These are phyloP conservation scores for Corydoras sp. DNA, from an alignment of 2,113 vertebrate genomes.

Conservation along the genomic window DNA sequence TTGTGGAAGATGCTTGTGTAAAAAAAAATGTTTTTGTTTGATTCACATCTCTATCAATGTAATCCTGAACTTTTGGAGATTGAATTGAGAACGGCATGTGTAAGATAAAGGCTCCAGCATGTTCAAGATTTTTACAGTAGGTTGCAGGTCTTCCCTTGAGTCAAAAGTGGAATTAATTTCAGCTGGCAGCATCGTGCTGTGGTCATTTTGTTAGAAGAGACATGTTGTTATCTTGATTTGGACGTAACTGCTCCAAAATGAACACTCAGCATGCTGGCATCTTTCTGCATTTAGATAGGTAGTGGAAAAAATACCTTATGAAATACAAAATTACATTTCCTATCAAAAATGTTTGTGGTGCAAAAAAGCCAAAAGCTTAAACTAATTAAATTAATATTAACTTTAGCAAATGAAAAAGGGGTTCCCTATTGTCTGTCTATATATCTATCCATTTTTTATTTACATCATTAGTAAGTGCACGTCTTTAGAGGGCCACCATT, in stretches of 20 bases:
- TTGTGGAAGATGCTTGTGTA: slow-evolving; percentile 8
- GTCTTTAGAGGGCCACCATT: too few relatives aligned
- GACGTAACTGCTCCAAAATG: slow-evolving; percentile 65
- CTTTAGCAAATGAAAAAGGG: too few relatives aligned
- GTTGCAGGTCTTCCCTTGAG: slow-evolving; percentile 55
- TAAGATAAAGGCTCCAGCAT: slow-evolving; percentile 55
- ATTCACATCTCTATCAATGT: slow-evolving; percentile 55
- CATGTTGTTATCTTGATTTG: slow-evolving; percentile 77
- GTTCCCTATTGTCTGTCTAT: too few relatives aligned
- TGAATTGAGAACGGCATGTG: slow-evolving; percentile 50
- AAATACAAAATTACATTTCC: slow-evolving; percentile 37
- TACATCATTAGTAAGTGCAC: too few relatives aligned
- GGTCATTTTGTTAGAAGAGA: slow-evolving; percentile 75
- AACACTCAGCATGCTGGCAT: slow-evolving; percentile 60
- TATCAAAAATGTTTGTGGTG: slow-evolving; percentile 31
- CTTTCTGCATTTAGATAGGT: slow-evolving; percentile 47
- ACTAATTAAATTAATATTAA: neutral
- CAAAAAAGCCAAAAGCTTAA: neutral
- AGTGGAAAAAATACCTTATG: slow-evolving; percentile 3
- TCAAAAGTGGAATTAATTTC: slow-evolving; percentile 73
- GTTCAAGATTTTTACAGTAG: slow-evolving; percentile 53
- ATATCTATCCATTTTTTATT: too few relatives aligned
- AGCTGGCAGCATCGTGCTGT: slow-evolving; percentile 71
- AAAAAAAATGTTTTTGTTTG: slow-evolving; percentile 43
- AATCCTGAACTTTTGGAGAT: slow-evolving; percentile 46